Percentiles rank a stretch among this genome's conserved stretches.
These are phyloP conservation scores for Cecropterus lyciades DNA, from an alignment of 1,140 invertebrate genomes.

Conservation along the genomic window DNA sequence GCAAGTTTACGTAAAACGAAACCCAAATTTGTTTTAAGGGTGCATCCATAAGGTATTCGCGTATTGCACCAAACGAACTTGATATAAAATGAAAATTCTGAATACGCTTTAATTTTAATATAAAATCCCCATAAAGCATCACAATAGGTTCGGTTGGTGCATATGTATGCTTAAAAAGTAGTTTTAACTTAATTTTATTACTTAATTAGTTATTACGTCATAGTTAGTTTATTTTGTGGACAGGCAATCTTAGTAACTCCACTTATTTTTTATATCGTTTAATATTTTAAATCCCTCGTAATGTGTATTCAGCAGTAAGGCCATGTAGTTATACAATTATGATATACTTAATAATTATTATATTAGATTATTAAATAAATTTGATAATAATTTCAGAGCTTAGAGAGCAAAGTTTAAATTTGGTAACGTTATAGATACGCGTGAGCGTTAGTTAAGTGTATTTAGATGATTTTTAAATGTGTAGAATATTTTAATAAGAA, in stretches of 20 bases:
- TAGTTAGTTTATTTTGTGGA: constrained; percentile 36
- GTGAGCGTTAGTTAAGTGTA: constrained; percentile 24
- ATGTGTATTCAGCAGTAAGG: constrained; percentile 43
- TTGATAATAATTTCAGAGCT: constrained; percentile 61
- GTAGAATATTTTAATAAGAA: constrained; percentile 42
- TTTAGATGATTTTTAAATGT: constrained; percentile 40
- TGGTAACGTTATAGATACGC: constrained; percentile 22
- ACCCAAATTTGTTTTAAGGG: constrained; percentile 7
- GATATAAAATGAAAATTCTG: neutral
- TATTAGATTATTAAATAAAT: constrained; percentile 48
- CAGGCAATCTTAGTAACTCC: constrained; percentile 43
- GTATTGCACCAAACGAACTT: neutral
- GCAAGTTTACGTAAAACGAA: neutral
- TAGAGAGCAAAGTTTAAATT: constrained; percentile 45
- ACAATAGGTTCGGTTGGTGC: constrained; percentile 11
- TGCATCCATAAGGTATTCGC: neutral
- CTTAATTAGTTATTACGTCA: constrained; percentile 33
- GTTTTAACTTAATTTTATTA: no score
- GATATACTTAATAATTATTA: constrained; percentile 35
- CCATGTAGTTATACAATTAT: constrained; percentile 49
- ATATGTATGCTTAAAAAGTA: constrained; percentile 7
- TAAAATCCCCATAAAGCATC: constrained; percentile 13
- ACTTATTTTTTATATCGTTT: constrained; percentile 44
- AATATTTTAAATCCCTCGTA: constrained; percentile 37
- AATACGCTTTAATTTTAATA: neutral